Base-by-base conservation (phyloP, 2,888 invertebrate genomes). In the Standfussiana lucernea region DNA sequence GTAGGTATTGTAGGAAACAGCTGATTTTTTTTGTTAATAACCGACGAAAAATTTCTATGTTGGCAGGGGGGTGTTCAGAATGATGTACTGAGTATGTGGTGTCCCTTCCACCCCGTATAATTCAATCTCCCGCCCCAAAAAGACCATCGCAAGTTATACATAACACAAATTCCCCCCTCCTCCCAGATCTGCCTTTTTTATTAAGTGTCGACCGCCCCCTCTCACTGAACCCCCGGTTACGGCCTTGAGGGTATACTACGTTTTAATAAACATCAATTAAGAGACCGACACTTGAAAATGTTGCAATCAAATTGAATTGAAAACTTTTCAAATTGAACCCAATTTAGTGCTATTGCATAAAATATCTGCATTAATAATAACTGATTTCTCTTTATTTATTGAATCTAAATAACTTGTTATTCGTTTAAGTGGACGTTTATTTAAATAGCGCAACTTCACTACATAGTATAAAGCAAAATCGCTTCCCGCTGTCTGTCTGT, bases 371-470 rank as follows among this genome's bases (percentile, higher is more conserved):
- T 86, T 71, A 32, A 72, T 68, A 79, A 32, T 32, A 61, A 42
- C 66, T 64, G 86, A 86, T 86, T 86, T 84, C 86, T 71, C 85
- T 86, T 86, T 84, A 76, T 67, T 69, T 78, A 77, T 86, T 77
- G 56, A 70, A 56, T 78, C 0, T 37, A 62, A 67, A 62, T 78
- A 61, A 76, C 70, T 75, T 72, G n/a, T 13, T 64, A 15, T 71
- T 2, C 24, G 32, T 37, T 69, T 77, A 24, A 69, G 42, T 62
- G 65, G 66, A 67, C 66, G 28, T 50, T 32, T 7, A 40, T n/a
- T n/a, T n/a, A n/a, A n/a, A n/a, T n/a, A n/a, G n/a, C n/a, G n/a
- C n/a, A n/a, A n/a, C n/a, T n/a, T n/a, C n/a, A n/a, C n/a, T n/a
- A n/a, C n/a, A n/a, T n/a, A n/a, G n/a, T n/a, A n/a, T n/a, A n/a